Base-by-base conservation (phyloP, 2,797 vertebrate genomes). In the Zenarchopterus dispar region DNA sequence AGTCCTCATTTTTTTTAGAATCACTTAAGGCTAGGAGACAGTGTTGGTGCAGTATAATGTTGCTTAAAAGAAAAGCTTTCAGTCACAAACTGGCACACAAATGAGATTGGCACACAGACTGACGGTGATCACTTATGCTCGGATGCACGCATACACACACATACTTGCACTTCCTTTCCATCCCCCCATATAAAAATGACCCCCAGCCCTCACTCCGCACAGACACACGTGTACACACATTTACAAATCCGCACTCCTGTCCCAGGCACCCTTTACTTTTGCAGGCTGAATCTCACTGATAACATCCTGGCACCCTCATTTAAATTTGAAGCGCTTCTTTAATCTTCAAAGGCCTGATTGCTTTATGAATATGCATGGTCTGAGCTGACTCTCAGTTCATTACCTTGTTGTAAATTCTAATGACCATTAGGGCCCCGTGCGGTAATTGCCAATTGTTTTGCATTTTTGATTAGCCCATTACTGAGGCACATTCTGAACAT, bases 371-470 rank as follows among this genome's bases (percentile, higher is more conserved):
- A 99, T 99, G 96, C 97, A 99, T 99, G 95, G 93, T 92, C 95
- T 95, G 96, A 95, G 97, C 97, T 98, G 97, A 98, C 96, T 98
- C 97, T 89, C 97, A 98, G 96, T 99, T 99, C 97, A 99, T 99
- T 99, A 99, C 97, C 96, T 99, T 97, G 97, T 98, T 99, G 97
- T 99, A 99, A 99, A 99, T 99, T 99, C 96, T 99, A 99, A 99
- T 99, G 97, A 99, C 97, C 97, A 98, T 99, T 99, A 99, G 97
- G 96, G 96, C 96, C 95, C 97, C 91, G 82, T 73, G 93, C 96
- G 94, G 97, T 98, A 99, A 99, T 99, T 98, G 97, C 96, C 96
- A 99, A 98, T 99, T 99, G 97, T 98, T 99, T 98, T 99, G 97
- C 97, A 99, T 99, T 98, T 99, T 97, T 98, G 97, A 99, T 99